Base-by-base conservation (phyloP, 2,888 invertebrate genomes). In the Papilio demoleus region DNA sequence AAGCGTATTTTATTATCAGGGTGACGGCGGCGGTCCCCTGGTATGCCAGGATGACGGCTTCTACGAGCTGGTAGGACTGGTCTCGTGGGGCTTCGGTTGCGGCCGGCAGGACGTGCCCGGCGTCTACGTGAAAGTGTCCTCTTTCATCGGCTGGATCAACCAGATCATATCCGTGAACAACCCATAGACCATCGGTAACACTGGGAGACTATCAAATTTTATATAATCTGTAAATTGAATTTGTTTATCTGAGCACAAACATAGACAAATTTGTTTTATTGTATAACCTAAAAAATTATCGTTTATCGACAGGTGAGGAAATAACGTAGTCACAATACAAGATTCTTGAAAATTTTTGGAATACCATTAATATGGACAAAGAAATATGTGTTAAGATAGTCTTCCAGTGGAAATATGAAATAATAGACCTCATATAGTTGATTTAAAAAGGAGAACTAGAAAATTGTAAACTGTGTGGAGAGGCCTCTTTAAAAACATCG, bases 91-190 rank as follows among this genome's bases (percentile, higher is more conserved):
- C 77, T 97, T 97, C 84, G 97, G 97, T 74, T 98, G 98, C 85
- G 98, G 98, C n/a, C 94, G 98, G 53, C 94, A 95, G 71, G 97
- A 98, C 88, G 98, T 98, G 66, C 99, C 99, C 36, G 99, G 98
- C n/a, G 98, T 99, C 71, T 99, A 99, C 87, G 98, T 98, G 34
- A 97, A 98, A 92, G 98, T 99, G 11, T 97, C 98, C 4, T 95
- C 97, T 53, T 99, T 98, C 90, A 97, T 98, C 78, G 97, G 98
- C 74, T 99, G 99, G 99, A 98, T 99, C 84, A 98, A 98, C 93
- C 98, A 98, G 93, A 98, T 98, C 78, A 98, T 98, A 83, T 97
- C 97, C 83, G 98, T 98, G 78, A 98, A 98, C 90, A 97, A 97
- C 90, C 94, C 96, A 88, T 96, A 95, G 86, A 65, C 34, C 4